Conservation (phyloP, 1,140 invertebrate species). For the Myzus persicae region DNA sequence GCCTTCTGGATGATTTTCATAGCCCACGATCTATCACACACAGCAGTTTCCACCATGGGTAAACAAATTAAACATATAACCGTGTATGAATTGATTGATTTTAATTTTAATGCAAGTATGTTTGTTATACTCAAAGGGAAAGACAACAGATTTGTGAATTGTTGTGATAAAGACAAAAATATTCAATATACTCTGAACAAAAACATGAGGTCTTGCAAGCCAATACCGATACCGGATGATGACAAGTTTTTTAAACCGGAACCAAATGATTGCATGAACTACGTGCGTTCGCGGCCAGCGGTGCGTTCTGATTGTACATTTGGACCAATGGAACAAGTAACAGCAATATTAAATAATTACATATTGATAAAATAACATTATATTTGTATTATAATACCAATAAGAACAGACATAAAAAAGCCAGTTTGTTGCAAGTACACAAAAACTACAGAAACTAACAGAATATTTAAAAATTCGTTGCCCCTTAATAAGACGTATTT, state of each 20-base stretch:
- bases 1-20: constrained; percentile 85
- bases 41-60: constrained; percentile 80
- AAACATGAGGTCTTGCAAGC: constrained; percentile 79
- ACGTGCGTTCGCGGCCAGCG: constrained; percentile 80
- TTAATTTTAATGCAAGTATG: neutral
- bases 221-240: constrained; percentile 75
- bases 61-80: constrained; percentile 64
- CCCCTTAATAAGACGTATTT: no score
- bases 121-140: constrained; percentile 66
- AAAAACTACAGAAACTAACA: no score
- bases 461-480: no score
- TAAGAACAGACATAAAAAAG: no score
- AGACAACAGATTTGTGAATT: constrained; percentile 72
- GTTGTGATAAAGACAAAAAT: constrained; percentile 72
- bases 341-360: neutral
- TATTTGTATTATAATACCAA: no score
- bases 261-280: constrained; percentile 79
- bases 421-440: no score
- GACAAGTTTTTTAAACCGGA: constrained; percentile 72
- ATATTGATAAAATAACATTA: no score
- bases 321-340: constrained; percentile 82
- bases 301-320: constrained; percentile 79
- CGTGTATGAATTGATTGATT: neutral
- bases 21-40: constrained; percentile 81
- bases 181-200: constrained; percentile 72